Base-by-base conservation (phyloP, 2,888 invertebrate genomes). In the Cyrtodaria siliqua region DNA sequence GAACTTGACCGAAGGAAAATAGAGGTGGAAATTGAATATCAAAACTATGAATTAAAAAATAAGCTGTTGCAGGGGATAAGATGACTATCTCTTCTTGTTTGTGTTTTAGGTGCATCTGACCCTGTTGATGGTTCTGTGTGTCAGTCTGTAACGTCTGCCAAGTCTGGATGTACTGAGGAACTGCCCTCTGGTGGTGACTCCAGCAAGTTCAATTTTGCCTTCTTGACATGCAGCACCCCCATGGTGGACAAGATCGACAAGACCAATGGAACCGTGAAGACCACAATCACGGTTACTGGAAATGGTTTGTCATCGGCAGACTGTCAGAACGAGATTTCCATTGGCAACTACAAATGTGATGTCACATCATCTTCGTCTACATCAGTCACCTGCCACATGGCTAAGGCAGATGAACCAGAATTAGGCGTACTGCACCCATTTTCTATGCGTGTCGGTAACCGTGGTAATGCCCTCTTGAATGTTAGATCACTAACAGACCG, bases 301-400 rank as follows among this genome's bases (percentile, higher is more conserved):
- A 72, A 78, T 8, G 86, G 86, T 3, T 83, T 88, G 38, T 83
- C 86, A 8, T 42, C 68, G 2, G 70, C 64, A 3, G 42, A 55
- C 1, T 87, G 87, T 62, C 84, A 87, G 52, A 87, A 89, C 61
- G 87, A 87, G 59, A 76, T 89, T n/a, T 66, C 3, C 0, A 77
- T 86, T 53, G 85, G 82, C 9, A 74, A 68, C 38, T 72, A 62
- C 18, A 29, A 52, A 2, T 84, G 84, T 59, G 42, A 24, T 16
- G 80, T 81, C 2, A 55, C 60, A 0, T 44, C 63, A 0, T 61
- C 82, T 2, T 61, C 75, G 16, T 62, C 64, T 2, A 42, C 50
- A 6, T 26, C 50, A 12, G 29, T 86, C 16, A 62, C 56, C 4
- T 84, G 84, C 42, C 68, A 24, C 1, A 57, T 86, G 20, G 78